A percentile compares a stretch with the other conserved stretches of the same genome.
Conservation (phyloP, 2,797 vertebrate genomes). For the Eremophila alpestris region DNA sequence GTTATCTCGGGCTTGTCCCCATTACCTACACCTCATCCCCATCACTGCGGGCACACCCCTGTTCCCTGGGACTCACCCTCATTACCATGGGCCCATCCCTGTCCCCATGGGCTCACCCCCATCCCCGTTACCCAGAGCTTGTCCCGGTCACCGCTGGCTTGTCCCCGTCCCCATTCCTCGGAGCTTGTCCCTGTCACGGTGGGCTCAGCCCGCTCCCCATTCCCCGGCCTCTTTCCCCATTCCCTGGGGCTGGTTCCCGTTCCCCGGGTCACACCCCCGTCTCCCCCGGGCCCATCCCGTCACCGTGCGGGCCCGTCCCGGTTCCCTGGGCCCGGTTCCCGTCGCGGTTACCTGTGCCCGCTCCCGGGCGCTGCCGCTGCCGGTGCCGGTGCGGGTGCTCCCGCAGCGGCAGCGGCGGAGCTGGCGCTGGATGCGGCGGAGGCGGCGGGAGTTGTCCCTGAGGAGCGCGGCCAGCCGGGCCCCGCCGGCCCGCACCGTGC, state of each 20-base stretch:
- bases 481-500: neutral
- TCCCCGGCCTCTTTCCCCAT: neutral
- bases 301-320: neutral
- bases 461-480: neutral
- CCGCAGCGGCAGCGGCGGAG: conserved; percentile 7
- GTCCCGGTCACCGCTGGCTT: neutral
- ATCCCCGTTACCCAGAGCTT: no score
- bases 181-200: neutral
- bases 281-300: neutral
- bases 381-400: neutral
- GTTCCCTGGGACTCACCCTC: neutral
- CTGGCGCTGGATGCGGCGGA: conserved; percentile 4
- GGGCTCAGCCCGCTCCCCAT: neutral
- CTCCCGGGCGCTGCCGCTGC: neutral
- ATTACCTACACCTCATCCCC: neutral
- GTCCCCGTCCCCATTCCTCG: neutral
- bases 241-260: neutral
- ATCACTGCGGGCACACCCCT: neutral
- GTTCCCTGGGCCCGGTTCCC: neutral
- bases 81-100: neutral
- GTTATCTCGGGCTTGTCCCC: neutral
- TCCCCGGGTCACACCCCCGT: neutral
- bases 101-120: neutral
- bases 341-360: neutral
- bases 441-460: neutral